Evolutionary conservation across 2,113 vertebrate species (phyloP), one percentile per base, ranked within the genome.

Genomic region (Microcebus ravelobensis): DNA sequence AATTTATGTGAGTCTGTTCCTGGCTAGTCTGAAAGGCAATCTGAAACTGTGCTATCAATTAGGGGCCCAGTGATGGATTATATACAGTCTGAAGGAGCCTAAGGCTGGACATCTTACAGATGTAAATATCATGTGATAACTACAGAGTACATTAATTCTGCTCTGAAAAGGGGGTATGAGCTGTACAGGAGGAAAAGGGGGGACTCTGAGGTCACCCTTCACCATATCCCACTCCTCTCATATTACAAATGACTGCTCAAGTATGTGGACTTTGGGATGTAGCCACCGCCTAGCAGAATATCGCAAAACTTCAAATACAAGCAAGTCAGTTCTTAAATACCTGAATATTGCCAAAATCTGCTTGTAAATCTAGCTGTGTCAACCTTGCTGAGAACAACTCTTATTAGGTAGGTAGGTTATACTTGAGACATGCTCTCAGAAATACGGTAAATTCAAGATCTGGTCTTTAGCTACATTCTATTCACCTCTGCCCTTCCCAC

Each of bases 231-330:
- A 57, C 31, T 84, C 74, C 88, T 93, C 94, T 95, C 87, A 8
- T n/a, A 84, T 98, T 98, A 97, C 91, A 97, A 98, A 91, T 96
- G 97, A 95, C 92, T 98, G 94, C 94, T 95, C 83, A 94, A 89
- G 97, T 94, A 96, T 97, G 98, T 97, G 97, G 98, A 98, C 96
- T 97, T 97, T 98, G 96, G 98, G 97, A 95, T 87, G 70, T 76
- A 96, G 94, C 97, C 91, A 93, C 95, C 50, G 52, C 90, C 94
- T 94, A 97, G 91, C 21, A 95, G 97, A 98, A 96, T 95, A 97
- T 94, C 97, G 83, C 97, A 93, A 79, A 98, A 97, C 98, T 98
- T 98, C 98, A 98, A 98, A 97, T 98, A 85, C 94, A 98, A 91
- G 89, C 42, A 63, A 94, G 83, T 86, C 45, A 23, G 29, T 39